These are phyloP conservation scores for Serripes groenlandicus DNA, from an alignment of 2,888 invertebrate genomes.

Conservation along the genomic window DNA sequence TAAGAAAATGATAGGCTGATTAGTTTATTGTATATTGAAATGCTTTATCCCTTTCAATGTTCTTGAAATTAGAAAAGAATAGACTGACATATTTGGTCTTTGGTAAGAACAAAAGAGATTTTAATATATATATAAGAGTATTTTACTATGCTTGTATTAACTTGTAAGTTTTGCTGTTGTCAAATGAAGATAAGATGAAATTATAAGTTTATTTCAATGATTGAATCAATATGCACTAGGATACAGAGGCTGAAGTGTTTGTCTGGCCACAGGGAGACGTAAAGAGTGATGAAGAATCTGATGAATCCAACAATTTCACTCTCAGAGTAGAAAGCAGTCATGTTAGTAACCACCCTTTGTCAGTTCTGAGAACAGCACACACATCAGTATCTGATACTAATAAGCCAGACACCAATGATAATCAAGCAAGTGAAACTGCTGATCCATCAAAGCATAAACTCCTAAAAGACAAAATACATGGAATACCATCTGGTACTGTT, in stretches of 20 bases:
- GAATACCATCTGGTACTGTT: too few species aligned
- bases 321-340: background rate
- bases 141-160: too few species aligned
- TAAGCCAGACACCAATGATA: background rate
- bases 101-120: too few species aligned
- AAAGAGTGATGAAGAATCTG: slow-evolving; percentile 4
- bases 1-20: too few species aligned
- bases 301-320: background rate
- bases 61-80: background rate
- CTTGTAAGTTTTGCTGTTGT: too few species aligned
- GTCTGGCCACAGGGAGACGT: background rate
- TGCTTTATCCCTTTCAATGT: background rate
- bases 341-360: slow-evolving; percentile 7
- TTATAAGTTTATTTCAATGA: background rate
- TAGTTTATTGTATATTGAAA: too few species aligned
- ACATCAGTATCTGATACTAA: slow-evolving; percentile 16
- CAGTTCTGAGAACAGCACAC: background rate
- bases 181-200: too few species aligned
- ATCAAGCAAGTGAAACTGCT: too few species aligned
- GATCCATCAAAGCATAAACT: too few species aligned
- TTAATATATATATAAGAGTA: too few species aligned
- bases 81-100: background rate
- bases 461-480: too few species aligned
- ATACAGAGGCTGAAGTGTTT: slow-evolving; percentile 6
- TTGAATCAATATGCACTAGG: background rate